phyloP scores from a whole-genome alignment of 2,888 invertebrate species.

The Tuta absoluta region DNA sequence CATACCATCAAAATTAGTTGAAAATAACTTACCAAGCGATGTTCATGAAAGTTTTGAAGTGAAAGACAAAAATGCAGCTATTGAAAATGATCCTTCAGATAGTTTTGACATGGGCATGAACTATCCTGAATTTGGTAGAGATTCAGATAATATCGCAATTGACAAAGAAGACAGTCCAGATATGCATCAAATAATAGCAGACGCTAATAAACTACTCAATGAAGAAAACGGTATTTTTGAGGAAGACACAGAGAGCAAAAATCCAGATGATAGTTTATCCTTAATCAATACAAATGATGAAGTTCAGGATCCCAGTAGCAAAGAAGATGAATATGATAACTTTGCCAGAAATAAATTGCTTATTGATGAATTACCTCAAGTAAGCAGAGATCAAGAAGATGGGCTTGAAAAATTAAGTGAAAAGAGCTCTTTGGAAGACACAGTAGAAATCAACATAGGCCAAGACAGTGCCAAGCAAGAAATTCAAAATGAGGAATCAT shows the following conservation, averaged over 20 bases:
- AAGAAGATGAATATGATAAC: too few relatives aligned
- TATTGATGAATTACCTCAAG: too few relatives aligned
- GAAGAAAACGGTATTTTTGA: slow-evolving; percentile 16
- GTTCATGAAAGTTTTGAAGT: not conserved
- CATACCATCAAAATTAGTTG: not conserved
- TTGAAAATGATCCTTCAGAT: not conserved
- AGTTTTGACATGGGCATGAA: slow-evolving; percentile 34
- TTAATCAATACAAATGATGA: not conserved
- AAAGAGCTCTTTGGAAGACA: not conserved
- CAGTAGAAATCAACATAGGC: not conserved
- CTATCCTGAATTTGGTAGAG: slow-evolving; percentile 4
- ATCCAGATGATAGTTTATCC: not conserved
- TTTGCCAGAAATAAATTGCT: too few relatives aligned
- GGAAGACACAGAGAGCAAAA: slow-evolving; percentile 21
- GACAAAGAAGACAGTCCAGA: slow-evolving; percentile 19
- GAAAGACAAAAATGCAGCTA: not conserved
- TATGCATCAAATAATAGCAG: slow-evolving; percentile 7
- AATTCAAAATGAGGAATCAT: not conserved
- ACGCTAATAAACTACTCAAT: slow-evolving; percentile 29
- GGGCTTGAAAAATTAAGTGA: not conserved
- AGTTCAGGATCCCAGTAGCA: too few relatives aligned
- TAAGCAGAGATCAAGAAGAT: too few relatives aligned
- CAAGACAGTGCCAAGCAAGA: not conserved
- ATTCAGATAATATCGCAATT: not conserved
- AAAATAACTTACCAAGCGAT: not conserved